These are phyloP conservation scores for Drosophila santomea DNA, from an alignment of 1,140 invertebrate genomes.

Conservation along the genomic window DNA sequence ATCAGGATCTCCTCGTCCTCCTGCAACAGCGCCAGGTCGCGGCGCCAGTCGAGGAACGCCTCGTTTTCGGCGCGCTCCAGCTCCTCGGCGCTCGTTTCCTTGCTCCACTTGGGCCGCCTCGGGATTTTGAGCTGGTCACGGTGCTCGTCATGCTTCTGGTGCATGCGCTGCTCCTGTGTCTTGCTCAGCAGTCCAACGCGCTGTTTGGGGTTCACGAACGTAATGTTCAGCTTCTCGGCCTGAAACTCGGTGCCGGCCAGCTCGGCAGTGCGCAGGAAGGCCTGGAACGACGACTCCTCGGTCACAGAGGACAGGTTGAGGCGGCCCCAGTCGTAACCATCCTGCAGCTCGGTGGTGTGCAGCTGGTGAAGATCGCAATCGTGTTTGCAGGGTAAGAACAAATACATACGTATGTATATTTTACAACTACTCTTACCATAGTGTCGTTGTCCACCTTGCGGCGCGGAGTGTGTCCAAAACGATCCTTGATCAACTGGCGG, in stretches of 20 bases:
- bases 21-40: constrained; percentile 91
- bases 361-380: constrained; percentile 86
- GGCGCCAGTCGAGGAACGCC: constrained; percentile 95
- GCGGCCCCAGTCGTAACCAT: constrained; percentile 95
- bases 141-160: constrained; percentile 88
- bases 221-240: constrained; percentile 94
- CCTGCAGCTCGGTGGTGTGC: constrained; percentile 94
- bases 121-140: constrained; percentile 91
- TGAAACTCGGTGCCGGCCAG: constrained; percentile 97
- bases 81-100: constrained; percentile 90
- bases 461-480: constrained; percentile 87
- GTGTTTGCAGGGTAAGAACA: too few relatives aligned
- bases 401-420: not conserved
- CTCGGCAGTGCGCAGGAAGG: constrained; percentile 97
- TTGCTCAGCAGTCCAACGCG: constrained; percentile 88
- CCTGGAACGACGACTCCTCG: constrained; percentile 97
- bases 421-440: constrained; percentile 85
- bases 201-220: constrained; percentile 86
- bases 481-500: constrained; percentile 90
- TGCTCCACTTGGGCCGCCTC: constrained; percentile 93
- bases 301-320: constrained; percentile 97
- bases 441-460: constrained; percentile 88
- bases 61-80: constrained; percentile 91
- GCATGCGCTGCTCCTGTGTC: constrained; percentile 87
- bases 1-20: constrained; percentile 93